These are phyloP conservation scores for Aphelenchoides besseyi DNA, from an alignment of 1,140 invertebrate species.

Conservation along the genomic window DNA sequence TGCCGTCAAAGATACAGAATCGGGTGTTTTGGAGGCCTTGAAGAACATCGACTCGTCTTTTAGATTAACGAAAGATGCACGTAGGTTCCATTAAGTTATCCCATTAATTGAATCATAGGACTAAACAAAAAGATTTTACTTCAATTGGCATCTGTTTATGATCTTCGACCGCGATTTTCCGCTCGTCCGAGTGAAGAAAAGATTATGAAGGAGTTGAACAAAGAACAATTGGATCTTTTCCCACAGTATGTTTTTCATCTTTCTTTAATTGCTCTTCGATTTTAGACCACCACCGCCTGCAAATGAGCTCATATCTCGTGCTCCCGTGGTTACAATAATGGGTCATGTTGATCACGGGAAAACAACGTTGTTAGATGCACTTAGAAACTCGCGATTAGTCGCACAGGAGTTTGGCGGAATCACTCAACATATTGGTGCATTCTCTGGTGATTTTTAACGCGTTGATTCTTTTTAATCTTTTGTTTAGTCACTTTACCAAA, in stretches of 20 bases:
- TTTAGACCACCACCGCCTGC: conserved; percentile 30
- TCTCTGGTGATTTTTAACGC: conserved; percentile 69
- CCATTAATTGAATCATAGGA: conserved; percentile 27
- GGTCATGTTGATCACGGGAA: conserved; percentile 99
- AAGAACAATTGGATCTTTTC: conserved; percentile 38
- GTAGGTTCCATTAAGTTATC: conserved; percentile 11
- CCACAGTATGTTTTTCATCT: conserved; percentile 15
- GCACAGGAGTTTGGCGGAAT: conserved; percentile 95
- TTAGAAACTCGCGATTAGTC: conserved; percentile 81
- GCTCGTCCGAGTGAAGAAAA: conserved; percentile 34
- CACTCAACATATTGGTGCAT: conserved; percentile 98
- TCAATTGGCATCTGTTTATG: conserved; percentile 31
- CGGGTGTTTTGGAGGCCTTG: conserved; percentile 31
- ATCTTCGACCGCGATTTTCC: conserved; percentile 33
- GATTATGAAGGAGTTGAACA: conserved; percentile 2
- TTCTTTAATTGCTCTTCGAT: conserved; percentile 12
- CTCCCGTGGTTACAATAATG: conserved; percentile 85
- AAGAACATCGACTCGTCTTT: conserved; percentile 31
- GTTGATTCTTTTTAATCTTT: conserved; percentile 21
- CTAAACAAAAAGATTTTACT: conserved; percentile 27
- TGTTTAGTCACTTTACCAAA: conserved; percentile 69
- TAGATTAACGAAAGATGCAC: conserved; percentile 25
- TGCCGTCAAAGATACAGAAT: conserved; percentile 27
- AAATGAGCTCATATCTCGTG: conserved; percentile 53
- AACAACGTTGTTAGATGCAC: conserved; percentile 87